Conservation (phyloP, 2,113 vertebrate species). For the Vombatus ursinus region DNA sequence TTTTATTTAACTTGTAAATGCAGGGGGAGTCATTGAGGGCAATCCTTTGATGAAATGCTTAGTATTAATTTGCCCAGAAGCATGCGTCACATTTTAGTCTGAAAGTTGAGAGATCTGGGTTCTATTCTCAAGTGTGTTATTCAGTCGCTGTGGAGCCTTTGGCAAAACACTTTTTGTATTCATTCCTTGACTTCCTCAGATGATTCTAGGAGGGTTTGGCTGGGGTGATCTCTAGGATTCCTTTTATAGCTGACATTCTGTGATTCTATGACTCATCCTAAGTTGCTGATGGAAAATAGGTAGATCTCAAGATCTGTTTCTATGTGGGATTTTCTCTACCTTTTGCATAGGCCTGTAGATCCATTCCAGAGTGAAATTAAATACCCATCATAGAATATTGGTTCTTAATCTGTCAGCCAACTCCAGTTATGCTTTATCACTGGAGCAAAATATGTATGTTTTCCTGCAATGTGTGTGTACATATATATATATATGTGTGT, state of each 20-base stretch:
- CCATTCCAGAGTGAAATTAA: not conserved
- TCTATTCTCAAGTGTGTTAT: not conserved
- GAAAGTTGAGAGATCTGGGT: not conserved
- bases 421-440: not conserved
- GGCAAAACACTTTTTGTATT: not conserved
- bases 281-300: not conserved
- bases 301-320: rapidly evolving
- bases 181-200: not conserved
- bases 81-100: not conserved
- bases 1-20: constrained; percentile 16
- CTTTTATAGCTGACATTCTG: not conserved
- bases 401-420: not conserved
- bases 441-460: not conserved
- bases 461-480: not conserved
- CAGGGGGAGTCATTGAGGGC: not conserved
- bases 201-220: not conserved
- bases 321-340: not conserved
- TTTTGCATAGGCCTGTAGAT: not conserved
- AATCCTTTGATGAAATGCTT: not conserved
- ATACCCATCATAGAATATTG: not conserved
- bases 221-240: not conserved
- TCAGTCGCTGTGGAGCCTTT: not conserved
- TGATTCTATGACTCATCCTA: not conserved
- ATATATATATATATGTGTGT: not conserved
- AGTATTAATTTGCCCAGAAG: not conserved